Evolutionary conservation across 1,140 invertebrate species (phyloP).

Genomic region (Megalopta genalis): DNA sequence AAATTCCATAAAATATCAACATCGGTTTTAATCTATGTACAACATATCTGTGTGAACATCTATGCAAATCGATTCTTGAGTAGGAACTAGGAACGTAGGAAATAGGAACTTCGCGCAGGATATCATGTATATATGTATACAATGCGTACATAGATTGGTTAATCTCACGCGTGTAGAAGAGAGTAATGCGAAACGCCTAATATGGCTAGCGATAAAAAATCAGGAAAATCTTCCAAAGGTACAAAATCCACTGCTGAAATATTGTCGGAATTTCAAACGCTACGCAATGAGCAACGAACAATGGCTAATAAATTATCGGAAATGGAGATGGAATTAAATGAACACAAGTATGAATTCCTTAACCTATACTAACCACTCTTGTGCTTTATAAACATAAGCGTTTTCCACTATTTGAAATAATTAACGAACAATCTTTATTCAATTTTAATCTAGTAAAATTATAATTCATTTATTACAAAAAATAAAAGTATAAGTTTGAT

Average conservation of each 20-base stretch:
- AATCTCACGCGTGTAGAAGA: conserved; percentile 11
- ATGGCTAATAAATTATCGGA: conserved; percentile 93
- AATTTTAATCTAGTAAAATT: neutral
- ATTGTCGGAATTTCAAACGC: conserved; percentile 90
- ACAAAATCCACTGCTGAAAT: conserved; percentile 87
- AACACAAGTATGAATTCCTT: conserved; percentile 90
- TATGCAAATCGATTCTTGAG: conserved; percentile 14
- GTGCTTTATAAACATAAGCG: neutral
- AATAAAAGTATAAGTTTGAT: neutral
- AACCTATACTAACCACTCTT: conserved; percentile 56
- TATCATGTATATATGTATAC: neutral
- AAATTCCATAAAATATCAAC: too few relatives aligned
- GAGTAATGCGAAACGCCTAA: conserved; percentile 48
- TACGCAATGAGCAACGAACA: conserved; percentile 92
- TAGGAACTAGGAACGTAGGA: neutral
- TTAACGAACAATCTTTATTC: neutral
- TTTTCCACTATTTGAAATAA: neutral
- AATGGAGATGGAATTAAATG: conserved; percentile 95
- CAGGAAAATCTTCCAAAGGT: conserved; percentile 55
- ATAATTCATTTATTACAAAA: neutral
- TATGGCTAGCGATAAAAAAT: conserved; percentile 63
- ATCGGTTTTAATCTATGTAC: too few relatives aligned
- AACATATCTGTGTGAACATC: neutral
- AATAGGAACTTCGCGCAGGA: neutral
- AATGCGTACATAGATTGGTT: neutral